phyloP scores from a whole-genome alignment of 2,797 vertebrate species.

The Melanitta fusca region DNA sequence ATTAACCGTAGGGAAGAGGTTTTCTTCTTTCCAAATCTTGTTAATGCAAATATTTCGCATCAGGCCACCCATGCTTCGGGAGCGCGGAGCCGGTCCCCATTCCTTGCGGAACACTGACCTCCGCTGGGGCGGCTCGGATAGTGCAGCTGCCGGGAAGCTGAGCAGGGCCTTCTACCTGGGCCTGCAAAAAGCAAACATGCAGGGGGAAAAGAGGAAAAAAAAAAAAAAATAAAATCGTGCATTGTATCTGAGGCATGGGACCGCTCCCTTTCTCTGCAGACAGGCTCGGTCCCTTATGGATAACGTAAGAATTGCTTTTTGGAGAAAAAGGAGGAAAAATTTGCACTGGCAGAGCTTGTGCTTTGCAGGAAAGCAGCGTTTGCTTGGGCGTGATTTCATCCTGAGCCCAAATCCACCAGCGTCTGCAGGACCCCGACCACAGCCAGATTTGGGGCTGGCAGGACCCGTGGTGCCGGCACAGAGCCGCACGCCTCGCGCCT shows the following conservation, averaged over 20 bases:
- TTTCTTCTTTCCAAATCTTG: conserved; percentile 9
- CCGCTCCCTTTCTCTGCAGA: neutral
- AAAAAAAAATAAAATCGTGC: too few relatives aligned
- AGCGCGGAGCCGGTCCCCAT: neutral
- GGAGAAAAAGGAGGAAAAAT: rapidly evolving
- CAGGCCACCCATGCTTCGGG: conserved; percentile 34
- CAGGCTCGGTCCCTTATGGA: rapidly evolving
- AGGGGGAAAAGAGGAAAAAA: too few relatives aligned
- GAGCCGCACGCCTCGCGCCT: neutral
- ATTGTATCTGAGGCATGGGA: neutral
- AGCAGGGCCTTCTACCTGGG: neutral
- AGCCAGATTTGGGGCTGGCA: neutral
- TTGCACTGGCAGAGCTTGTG: neutral
- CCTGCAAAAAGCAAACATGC: rapidly evolving
- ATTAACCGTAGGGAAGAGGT: conserved; percentile 45
- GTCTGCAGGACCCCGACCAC: neutral
- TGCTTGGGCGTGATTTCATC: rapidly evolving
- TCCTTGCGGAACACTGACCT: conserved; percentile 58
- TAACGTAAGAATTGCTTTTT: rapidly evolving
- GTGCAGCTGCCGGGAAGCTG: neutral
- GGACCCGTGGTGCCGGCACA: neutral
- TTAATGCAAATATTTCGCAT: neutral
- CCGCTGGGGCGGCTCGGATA: conserved; percentile 28
- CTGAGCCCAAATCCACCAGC: neutral
- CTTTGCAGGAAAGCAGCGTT: rapidly evolving